Percentiles rank a stretch among this genome's conserved stretches.
phyloP scores from a whole-genome alignment of 2,113 vertebrate genomes.

The Monopterus albus region DNA sequence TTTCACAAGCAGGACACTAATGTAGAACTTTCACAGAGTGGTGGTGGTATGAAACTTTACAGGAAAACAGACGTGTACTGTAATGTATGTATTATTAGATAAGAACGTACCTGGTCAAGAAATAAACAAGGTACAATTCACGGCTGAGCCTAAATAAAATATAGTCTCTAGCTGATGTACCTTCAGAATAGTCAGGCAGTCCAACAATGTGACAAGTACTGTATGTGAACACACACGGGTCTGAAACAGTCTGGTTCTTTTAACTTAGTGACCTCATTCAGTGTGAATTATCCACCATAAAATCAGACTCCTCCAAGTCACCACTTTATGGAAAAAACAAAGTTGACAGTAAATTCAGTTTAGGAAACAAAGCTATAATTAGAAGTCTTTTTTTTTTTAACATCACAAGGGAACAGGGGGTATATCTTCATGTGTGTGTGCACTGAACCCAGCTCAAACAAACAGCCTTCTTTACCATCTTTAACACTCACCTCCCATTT shows the following conservation, averaged over 20 bases:
- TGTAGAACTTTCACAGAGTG: neutral
- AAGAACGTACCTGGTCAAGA: neutral
- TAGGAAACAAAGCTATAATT: conserved; percentile 72
- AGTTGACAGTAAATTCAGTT: conserved; percentile 26
- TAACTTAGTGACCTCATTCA: too few relatives aligned
- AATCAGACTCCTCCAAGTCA: conserved; percentile 41
- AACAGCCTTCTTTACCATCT: conserved; percentile 76
- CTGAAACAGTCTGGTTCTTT: too few relatives aligned
- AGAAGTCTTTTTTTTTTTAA: conserved; percentile 54
- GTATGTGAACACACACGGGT: neutral
- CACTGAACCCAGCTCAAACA: conserved; percentile 68
- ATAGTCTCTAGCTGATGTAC: neutral
- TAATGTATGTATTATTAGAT: neutral
- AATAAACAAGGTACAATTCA: neutral
- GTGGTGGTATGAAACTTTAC: neutral
- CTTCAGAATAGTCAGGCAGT: neutral
- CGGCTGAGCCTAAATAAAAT: neutral
- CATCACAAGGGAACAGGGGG: conserved; percentile 49
- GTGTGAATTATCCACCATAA: conserved; percentile 29
- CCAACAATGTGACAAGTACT: neutral
- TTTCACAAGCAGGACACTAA: neutral
- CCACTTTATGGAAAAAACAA: conserved; percentile 18
- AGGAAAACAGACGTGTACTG: neutral
- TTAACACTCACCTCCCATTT: conserved; percentile 79
- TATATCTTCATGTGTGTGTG: conserved; percentile 39